Base-by-base conservation (phyloP, 2,888 invertebrate genomes). In the Lobophora halterata region DNA sequence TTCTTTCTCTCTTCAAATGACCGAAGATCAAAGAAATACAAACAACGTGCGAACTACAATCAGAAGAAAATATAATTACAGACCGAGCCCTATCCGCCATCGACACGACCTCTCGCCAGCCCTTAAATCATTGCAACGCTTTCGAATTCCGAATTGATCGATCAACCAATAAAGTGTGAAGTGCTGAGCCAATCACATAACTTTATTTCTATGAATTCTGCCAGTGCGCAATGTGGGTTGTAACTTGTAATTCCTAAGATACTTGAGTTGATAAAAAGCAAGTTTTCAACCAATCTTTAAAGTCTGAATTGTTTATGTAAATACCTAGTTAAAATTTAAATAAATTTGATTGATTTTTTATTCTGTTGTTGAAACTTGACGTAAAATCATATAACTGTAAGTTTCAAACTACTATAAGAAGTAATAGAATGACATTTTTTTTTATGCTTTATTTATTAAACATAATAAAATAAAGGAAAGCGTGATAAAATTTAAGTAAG, bases 41-140 rank as follows among this genome's bases (percentile, higher is more conserved):
- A 53, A 50, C 39, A 41, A 31, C 14, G 31, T n/a, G 8, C 9
- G 40, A 51, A 51, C 43, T 3, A 11, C 18, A 35, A 42, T 42
- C 54, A 58, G 51, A 58, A 42, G 52, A 40, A 55, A 33, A 55
- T 55, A 58, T 59, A 61, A 57, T 61, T 59, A 59, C 42, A 49
- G 46, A 27, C 28, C 25, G 34, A 9, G 26, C 24, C 12, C 13
- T 52, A 50, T 48, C 52, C 46, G 8, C 44, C 47, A 78, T 79
- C 81, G 59, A 49, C 82, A 82, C 80, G 81, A 83, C 79, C 81
- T 77, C 71, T 73, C 77, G 58, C 64, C 71, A 62, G 59, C 58
- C 49, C 46, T 58, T 74, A 75, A 78, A 79, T 79, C 77, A 77
- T 70, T 32, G 40, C 38, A 41, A 57, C 41, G 57, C 55, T 43